These are phyloP conservation scores for Coracopsis vasa DNA, from an alignment of 2,113 vertebrate genomes.

Conservation along the genomic window DNA sequence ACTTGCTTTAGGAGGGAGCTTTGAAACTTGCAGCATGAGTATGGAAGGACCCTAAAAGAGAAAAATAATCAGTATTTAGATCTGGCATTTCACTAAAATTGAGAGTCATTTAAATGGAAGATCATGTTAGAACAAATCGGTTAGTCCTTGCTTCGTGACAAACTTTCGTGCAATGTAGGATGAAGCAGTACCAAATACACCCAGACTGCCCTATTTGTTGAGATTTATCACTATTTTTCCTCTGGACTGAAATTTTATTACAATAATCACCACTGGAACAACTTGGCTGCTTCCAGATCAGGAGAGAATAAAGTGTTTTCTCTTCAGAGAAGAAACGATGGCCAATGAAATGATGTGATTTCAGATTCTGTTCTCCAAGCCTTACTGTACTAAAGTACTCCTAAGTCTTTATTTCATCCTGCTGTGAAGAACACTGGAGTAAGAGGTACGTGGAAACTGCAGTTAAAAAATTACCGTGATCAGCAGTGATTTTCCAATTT, in stretches of 20 bases:
- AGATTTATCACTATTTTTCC: not conserved
- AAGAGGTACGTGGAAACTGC: not conserved
- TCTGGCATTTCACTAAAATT: not conserved
- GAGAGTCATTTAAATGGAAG: not conserved
- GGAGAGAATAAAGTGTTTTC: not conserved
- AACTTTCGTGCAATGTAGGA: rapidly evolving
- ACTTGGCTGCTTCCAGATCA: not conserved
- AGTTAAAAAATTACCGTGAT: not conserved
- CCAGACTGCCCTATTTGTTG: not conserved
- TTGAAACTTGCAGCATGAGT: not conserved
- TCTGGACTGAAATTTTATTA: not conserved
- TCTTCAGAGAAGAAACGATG: not conserved
- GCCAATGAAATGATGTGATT: not conserved
- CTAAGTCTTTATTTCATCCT: not conserved
- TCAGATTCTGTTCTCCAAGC: not conserved
- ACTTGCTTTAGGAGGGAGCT: not conserved
- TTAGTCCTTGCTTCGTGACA: not conserved
- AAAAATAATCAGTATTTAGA: not conserved
- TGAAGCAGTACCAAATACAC: not conserved
- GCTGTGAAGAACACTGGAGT: not conserved
- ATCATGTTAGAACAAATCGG: not conserved
- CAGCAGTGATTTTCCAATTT: not conserved
- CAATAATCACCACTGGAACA: not conserved
- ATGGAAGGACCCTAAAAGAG: not conserved
- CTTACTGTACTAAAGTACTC: not conserved